These are phyloP conservation scores for Gymnocephalus cernua DNA, from an alignment of 2,113 vertebrate species.

Conservation along the genomic window DNA sequence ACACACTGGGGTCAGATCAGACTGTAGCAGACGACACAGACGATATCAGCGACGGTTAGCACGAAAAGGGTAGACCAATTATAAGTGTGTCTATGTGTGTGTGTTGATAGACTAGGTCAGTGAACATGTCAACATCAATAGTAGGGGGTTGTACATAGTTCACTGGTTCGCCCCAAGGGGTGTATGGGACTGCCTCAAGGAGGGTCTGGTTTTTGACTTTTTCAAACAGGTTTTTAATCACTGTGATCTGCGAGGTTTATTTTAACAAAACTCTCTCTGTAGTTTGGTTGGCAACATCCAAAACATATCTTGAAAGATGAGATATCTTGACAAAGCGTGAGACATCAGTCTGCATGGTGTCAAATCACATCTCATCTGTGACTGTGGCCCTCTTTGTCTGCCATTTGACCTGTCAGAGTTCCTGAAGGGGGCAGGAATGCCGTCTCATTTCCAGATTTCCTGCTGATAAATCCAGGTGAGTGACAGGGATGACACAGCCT, in stretches of 20 bases:
- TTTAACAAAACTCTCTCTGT: slow-evolving; percentile 16
- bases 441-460: slow-evolving; percentile 79
- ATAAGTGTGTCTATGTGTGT: slow-evolving; percentile 46
- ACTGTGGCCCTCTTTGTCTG: slow-evolving; percentile 76
- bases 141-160: slow-evolving; percentile 65
- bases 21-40: slow-evolving; percentile 66
- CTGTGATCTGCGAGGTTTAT: neutral
- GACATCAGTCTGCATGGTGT: slow-evolving; percentile 42
- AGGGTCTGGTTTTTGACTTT: slow-evolving; percentile 53
- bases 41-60: slow-evolving; percentile 64
- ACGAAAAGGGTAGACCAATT: slow-evolving; percentile 50
- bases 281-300: slow-evolving; percentile 16
- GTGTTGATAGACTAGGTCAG: slow-evolving; percentile 78
- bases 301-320: slow-evolving; percentile 35
- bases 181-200: slow-evolving; percentile 11
- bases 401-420: slow-evolving; percentile 33
- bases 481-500: slow-evolving; percentile 79
- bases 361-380: slow-evolving; percentile 60
- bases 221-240: slow-evolving; percentile 66
- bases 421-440: slow-evolving; percentile 70
- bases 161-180: slow-evolving; percentile 53
- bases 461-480: slow-evolving; percentile 83
- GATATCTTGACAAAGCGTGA: slow-evolving; percentile 47
- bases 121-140: slow-evolving; percentile 80
- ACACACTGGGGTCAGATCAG: slow-evolving; percentile 54